A percentile compares a stretch with the other conserved stretches of the same genome.
Conservation (phyloP, 2,797 vertebrate genomes). For the Spheniscus humboldti region DNA sequence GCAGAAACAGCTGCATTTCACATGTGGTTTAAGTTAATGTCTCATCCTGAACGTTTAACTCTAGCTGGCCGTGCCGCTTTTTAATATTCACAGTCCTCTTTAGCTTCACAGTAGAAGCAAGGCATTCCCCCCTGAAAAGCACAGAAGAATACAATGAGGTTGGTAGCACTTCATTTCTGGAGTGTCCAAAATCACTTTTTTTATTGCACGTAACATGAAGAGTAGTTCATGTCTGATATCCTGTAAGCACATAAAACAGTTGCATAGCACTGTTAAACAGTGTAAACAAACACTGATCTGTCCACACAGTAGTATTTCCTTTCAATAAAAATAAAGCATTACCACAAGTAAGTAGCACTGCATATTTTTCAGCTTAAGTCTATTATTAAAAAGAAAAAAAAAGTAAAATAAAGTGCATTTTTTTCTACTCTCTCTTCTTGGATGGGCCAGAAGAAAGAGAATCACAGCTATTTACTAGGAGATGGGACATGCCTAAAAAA, state of each 20-base stretch:
- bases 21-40: slow-evolving; percentile 79
- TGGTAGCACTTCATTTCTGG: slow-evolving; percentile 69
- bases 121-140: slow-evolving; percentile 46
- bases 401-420: background rate
- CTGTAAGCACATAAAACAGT: slow-evolving; percentile 51
- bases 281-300: background rate
- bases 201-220: slow-evolving; percentile 43
- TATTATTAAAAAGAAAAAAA: background rate
- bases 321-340: background rate
- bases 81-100: slow-evolving; percentile 67
- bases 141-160: slow-evolving; percentile 53
- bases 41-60: slow-evolving; percentile 73
- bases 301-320: background rate
- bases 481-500: background rate
- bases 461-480: background rate
- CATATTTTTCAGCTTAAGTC: background rate
- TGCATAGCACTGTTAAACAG: background rate
- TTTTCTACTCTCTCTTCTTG: background rate
- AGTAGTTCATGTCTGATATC: background rate
- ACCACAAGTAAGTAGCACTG: background rate
- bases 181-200: slow-evolving; percentile 64
- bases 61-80: slow-evolving; percentile 66
- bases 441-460: background rate
- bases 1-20: slow-evolving; percentile 77
- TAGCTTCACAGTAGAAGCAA: slow-evolving; percentile 65